Conservation (phyloP, 1,140 invertebrate genomes). For the Ceratina japonica region DNA sequence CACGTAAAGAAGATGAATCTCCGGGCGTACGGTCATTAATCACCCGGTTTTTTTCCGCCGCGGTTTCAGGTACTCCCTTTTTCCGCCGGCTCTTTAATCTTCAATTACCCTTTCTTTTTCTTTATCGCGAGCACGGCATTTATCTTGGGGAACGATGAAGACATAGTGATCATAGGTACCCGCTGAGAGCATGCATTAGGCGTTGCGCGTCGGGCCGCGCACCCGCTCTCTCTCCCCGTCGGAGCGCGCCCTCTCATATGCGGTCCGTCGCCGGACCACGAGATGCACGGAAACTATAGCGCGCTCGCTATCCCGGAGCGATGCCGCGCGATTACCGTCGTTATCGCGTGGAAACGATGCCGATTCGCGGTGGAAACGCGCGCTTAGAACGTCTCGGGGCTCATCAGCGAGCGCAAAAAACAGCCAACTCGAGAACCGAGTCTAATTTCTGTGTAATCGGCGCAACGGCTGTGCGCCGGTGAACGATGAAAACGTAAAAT, state of each 20-base stretch:
- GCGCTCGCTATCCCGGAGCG: conserved; percentile 37
- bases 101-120: background rate
- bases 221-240: background rate
- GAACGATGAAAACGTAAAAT: background rate
- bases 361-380: conserved; percentile 19
- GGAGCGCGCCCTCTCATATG: background rate
- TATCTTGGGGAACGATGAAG: conserved; percentile 62
- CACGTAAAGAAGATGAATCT: background rate
- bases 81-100: background rate
- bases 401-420: background rate
- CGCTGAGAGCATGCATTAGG: conserved; percentile 65
- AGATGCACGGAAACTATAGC: conserved; percentile 36
- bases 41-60: background rate
- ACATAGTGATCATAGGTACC: conserved; percentile 63
- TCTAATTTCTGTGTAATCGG: conserved; percentile 15
- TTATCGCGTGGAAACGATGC: conserved; percentile 42
- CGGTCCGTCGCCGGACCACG: background rate
- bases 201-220: conserved; percentile 23
- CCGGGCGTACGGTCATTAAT: background rate
- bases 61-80: background rate
- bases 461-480: background rate
- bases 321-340: conserved; percentile 50
- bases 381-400: conserved; percentile 21
- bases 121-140: conserved; percentile 38
- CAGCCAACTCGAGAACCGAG: background rate